Evolutionary conservation across 2,797 vertebrate genomes (phyloP).

Genomic region (Cercopithecus hamlyni): DNA sequence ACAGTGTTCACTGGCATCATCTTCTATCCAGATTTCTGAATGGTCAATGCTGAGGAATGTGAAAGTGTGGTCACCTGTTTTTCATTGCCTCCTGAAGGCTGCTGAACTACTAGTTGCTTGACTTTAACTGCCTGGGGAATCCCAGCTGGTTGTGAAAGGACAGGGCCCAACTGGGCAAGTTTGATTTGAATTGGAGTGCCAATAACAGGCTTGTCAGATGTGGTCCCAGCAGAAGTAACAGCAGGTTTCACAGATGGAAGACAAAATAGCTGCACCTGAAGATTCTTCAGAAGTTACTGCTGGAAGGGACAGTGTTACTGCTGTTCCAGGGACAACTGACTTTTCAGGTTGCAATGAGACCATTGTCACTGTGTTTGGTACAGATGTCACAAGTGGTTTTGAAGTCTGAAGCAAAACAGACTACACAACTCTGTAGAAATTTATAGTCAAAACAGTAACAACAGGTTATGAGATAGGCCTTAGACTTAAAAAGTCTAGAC

Average conservation of each 20-base stretch:
- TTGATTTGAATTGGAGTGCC: slow-evolving; percentile 77
- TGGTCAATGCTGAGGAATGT: slow-evolving; percentile 71
- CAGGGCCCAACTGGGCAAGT: slow-evolving; percentile 67
- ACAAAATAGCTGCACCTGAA: slow-evolving; percentile 55
- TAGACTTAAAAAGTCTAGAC: neutral
- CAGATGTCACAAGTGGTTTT: slow-evolving; percentile 54
- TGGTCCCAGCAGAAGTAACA: slow-evolving; percentile 28
- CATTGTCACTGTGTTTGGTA: slow-evolving; percentile 49
- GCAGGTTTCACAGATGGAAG: slow-evolving; percentile 58
- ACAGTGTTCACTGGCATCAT: slow-evolving; percentile 72
- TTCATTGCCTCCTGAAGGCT: slow-evolving; percentile 76
- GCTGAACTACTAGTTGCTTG: slow-evolving; percentile 88
- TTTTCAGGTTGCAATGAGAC: slow-evolving; percentile 68
- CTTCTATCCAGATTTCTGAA: slow-evolving; percentile 80
- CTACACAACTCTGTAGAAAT: slow-evolving; percentile 40
- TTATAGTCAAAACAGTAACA: neutral
- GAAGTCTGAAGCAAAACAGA: slow-evolving; percentile 73
- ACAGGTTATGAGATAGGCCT: neutral
- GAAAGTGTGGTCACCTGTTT: slow-evolving; percentile 80
- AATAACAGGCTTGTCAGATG: neutral
- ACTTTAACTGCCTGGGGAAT: slow-evolving; percentile 81
- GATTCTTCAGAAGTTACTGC: slow-evolving; percentile 67
- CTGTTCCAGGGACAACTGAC: slow-evolving; percentile 45
- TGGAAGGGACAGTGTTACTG: slow-evolving; percentile 60
- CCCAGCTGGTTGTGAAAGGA: slow-evolving; percentile 60